Percentiles rank a stretch among this genome's conserved stretches.
phyloP scores from a whole-genome alignment of 2,888 invertebrate species.

The Lycaena phlaeas region DNA sequence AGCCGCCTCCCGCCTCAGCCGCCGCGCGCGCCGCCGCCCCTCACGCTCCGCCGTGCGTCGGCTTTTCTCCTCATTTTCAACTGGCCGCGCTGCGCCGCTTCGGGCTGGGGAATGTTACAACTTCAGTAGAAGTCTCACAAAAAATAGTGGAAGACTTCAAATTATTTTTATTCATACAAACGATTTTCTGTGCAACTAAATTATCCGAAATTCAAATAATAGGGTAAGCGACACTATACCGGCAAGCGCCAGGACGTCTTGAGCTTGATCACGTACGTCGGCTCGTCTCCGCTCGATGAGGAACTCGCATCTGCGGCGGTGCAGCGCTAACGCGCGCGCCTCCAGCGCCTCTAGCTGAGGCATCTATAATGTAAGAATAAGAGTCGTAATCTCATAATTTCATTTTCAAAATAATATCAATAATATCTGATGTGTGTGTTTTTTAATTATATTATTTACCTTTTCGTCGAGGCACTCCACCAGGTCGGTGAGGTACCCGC shows the following conservation, averaged over 20 bases:
- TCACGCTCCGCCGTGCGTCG: constrained; percentile 92
- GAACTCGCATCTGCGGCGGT: constrained; percentile 81
- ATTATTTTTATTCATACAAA: too few species aligned
- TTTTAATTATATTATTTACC: too few species aligned
- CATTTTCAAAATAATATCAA: too few species aligned
- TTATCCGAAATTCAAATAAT: too few species aligned
- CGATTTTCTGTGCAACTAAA: too few species aligned
- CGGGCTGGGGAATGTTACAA: too few species aligned
- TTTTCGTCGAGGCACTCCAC: constrained; percentile 98
- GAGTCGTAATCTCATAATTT: too few species aligned
- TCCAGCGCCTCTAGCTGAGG: constrained; percentile 85
- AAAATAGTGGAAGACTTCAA: too few species aligned
- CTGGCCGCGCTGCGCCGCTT: constrained; percentile 30
- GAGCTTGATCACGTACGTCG: constrained; percentile 94
- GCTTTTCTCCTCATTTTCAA: constrained; percentile 76
- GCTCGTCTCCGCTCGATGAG: constrained; percentile 88
- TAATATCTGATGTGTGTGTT: too few species aligned
- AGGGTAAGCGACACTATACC: too few species aligned
- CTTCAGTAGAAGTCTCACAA: too few species aligned
- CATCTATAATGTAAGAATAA: too few species aligned
- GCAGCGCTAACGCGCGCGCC: constrained; percentile 80
- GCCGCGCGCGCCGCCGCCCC: constrained; percentile 89
- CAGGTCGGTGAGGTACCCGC: constrained; percentile 95
- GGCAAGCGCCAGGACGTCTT: constrained; percentile 84
- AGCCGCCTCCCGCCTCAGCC: constrained; percentile 83